phyloP scores from a whole-genome alignment of 2,797 vertebrate genomes.

The Lepidocolaptes lacrymiger region DNA sequence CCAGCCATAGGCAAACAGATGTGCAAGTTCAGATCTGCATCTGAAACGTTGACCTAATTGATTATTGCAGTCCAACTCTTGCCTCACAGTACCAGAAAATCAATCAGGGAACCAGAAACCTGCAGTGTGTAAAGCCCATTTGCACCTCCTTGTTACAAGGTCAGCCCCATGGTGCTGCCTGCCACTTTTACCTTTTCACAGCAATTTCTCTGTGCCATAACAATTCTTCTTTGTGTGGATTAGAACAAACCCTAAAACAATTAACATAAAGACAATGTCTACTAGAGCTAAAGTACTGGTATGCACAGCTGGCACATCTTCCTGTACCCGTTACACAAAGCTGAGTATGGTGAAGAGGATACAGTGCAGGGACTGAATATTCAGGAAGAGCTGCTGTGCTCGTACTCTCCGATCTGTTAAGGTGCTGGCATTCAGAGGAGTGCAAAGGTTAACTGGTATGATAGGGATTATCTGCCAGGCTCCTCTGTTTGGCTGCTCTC shows the following conservation, averaged over 20 bases:
- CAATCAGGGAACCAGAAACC: neutral
- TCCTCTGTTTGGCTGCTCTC: neutral
- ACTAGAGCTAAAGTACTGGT: neutral
- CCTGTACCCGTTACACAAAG: neutral
- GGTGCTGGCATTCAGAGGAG: fast-evolving
- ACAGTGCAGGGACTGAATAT: neutral
- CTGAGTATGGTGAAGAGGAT: fast-evolving
- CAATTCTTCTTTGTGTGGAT: neutral
- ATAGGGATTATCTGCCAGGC: neutral
- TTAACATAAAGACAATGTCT: neutral
- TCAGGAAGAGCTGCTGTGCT: neutral
- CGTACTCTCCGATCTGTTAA: fast-evolving
- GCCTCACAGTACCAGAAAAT: neutral
- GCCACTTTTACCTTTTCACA: neutral
- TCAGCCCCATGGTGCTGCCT: fast-evolving
- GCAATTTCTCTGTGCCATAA: neutral
- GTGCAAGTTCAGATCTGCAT: neutral
- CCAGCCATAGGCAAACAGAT: neutral
- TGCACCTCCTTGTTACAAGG: fast-evolving
- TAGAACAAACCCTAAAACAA: neutral
- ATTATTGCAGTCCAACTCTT: neutral
- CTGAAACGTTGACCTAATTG: neutral
- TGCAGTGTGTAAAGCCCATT: neutral
- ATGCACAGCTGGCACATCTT: fast-evolving
- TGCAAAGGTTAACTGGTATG: neutral